Evolutionary conservation across 2,888 invertebrate genomes (phyloP).

Genomic region (Trilocha varians): DNA sequence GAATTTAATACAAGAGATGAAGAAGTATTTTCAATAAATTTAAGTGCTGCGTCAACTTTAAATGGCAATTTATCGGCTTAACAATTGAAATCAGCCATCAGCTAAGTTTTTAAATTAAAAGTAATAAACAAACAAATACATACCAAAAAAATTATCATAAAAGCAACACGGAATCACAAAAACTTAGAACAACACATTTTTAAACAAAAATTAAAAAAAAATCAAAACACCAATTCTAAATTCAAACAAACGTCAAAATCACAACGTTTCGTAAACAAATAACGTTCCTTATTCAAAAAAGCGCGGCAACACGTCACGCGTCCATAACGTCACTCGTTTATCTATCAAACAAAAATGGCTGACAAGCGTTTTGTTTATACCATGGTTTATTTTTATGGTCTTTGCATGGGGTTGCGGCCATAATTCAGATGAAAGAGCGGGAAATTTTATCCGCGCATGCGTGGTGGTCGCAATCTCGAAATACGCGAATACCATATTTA

Average conservation of each 20-base stretch:
- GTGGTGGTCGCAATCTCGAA: slow-evolving; percentile 54
- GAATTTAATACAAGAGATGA: no score
- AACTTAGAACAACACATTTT: not conserved
- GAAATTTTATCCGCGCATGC: slow-evolving; percentile 66
- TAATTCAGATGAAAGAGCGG: slow-evolving; percentile 64
- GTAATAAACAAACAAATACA: no score
- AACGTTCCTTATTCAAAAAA: slow-evolving; percentile 10
- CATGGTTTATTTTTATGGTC: slow-evolving; percentile 46
- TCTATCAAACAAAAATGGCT: slow-evolving; percentile 51
- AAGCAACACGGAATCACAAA: not conserved
- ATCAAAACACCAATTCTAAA: slow-evolving; percentile 4
- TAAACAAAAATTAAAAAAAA: not conserved
- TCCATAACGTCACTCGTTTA: slow-evolving; percentile 40
- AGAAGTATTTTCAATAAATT: no score
- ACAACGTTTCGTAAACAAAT: slow-evolving; percentile 10
- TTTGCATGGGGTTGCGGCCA: slow-evolving; percentile 63
- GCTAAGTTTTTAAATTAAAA: no score
- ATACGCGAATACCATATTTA: slow-evolving; percentile 48
- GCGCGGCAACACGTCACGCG: slow-evolving; percentile 31
- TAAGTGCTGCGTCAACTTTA: no score
- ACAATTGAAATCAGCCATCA: no score
- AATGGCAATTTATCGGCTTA: no score
- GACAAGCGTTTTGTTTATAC: slow-evolving; percentile 17
- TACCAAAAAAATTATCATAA: no score
- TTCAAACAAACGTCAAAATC: slow-evolving; percentile 4